Conservation (phyloP, 2,113 vertebrate genomes). For the Passer montanus region DNA sequence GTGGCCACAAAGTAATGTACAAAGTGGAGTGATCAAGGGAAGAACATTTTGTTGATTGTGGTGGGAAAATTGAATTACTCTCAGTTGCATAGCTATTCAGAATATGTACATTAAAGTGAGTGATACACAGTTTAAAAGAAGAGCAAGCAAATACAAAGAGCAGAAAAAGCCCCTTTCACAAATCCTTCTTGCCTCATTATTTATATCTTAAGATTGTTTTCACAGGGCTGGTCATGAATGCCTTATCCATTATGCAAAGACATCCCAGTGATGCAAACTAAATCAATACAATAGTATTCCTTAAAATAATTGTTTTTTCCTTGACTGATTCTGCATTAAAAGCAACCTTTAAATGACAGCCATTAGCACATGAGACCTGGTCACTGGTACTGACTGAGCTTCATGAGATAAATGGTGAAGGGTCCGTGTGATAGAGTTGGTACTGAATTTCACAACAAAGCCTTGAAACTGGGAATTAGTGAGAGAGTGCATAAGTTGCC, state of each 20-base stretch:
- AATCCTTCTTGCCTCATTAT: neutral
- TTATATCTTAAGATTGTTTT: neutral
- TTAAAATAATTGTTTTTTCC: constrained; percentile 4
- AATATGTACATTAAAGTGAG: constrained; percentile 11
- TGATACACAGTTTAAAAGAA: neutral
- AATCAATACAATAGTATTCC: constrained; percentile 8
- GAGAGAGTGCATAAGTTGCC: neutral
- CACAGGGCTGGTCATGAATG: neutral
- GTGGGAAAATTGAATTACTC: constrained; percentile 51
- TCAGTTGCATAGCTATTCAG: constrained; percentile 19
- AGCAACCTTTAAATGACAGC: neutral
- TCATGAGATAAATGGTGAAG: neutral
- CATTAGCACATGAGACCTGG: neutral
- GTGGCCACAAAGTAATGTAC: constrained; percentile 42
- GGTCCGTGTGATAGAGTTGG: neutral
- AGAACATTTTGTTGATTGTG: constrained; percentile 57
- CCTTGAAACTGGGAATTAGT: neutral
- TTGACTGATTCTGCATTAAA: neutral
- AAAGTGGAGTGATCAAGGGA: neutral
- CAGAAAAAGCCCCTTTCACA: neutral
- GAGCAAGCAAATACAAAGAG: constrained; percentile 3
- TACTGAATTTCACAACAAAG: neutral
- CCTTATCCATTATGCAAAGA: constrained; percentile 5
- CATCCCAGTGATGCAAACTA: neutral
- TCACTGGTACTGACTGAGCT: neutral